Conservation (phyloP, 1,140 invertebrate genomes). For the Drosophila pachea region DNA sequence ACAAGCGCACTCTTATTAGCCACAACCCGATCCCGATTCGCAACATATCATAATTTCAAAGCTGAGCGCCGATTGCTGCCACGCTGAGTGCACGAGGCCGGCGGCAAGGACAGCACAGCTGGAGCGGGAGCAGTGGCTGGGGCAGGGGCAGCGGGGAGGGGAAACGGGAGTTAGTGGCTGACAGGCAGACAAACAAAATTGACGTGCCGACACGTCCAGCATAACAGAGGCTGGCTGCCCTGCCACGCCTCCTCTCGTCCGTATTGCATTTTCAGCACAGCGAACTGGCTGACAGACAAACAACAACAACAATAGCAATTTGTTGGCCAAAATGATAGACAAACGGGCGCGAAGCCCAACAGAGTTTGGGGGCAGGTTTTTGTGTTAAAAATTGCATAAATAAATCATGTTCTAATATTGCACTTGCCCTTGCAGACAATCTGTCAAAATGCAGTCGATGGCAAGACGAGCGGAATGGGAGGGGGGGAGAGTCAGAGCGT, state of each 20-base stretch:
- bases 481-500: no score
- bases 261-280: constrained; percentile 42
- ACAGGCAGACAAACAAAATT: constrained; percentile 67
- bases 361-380: constrained; percentile 27
- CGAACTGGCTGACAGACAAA: constrained; percentile 18
- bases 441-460: constrained; percentile 61
- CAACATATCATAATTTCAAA: constrained; percentile 68
- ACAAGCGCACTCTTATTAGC: constrained; percentile 52
- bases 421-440: constrained; percentile 74
- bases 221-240: not conserved
- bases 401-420: constrained; percentile 78
- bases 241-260: not conserved
- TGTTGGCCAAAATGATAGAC: constrained; percentile 70
- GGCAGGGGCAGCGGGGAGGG: not conserved
- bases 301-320: constrained; percentile 40
- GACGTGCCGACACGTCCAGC: constrained; percentile 67
- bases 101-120: constrained; percentile 1
- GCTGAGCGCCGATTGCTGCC: constrained; percentile 20
- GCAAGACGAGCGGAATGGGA: not conserved
- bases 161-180: not conserved
- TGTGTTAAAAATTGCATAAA: constrained; percentile 77
- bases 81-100: not conserved
- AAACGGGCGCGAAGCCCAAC: constrained; percentile 46
- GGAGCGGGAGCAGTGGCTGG: not conserved
- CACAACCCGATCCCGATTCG: constrained; percentile 28